Percentiles rank a stretch among this genome's conserved stretches.
These are phyloP conservation scores for Albula glossodonta DNA, from an alignment of 2,113 vertebrate species.

Conservation along the genomic window DNA sequence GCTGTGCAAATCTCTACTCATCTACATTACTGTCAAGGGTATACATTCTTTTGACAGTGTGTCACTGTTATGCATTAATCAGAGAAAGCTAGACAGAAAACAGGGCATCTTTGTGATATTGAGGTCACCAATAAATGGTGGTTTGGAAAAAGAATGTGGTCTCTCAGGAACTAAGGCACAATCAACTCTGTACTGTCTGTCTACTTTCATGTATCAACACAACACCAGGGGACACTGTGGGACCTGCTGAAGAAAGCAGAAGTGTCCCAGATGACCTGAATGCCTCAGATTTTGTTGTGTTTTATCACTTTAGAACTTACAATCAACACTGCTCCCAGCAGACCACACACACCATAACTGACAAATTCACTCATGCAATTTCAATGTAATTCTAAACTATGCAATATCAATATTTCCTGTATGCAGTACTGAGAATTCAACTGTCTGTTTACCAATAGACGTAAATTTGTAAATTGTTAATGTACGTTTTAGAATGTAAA, in stretches of 20 bases:
- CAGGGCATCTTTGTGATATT: not conserved
- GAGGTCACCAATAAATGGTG: not conserved
- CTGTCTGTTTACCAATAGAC: too few relatives aligned
- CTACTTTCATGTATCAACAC: not conserved
- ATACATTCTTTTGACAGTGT: not conserved
- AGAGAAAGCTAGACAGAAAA: not conserved
- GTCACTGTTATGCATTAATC: not conserved
- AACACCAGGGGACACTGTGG: slow-evolving; percentile 11
- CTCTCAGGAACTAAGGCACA: too few relatives aligned
- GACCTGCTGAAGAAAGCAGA: not conserved
- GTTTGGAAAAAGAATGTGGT: not conserved
- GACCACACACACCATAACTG: too few relatives aligned
- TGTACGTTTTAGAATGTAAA: too few relatives aligned
- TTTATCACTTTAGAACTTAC: too few relatives aligned
- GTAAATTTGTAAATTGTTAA: too few relatives aligned
- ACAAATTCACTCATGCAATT: too few relatives aligned
- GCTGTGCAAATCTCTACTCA: not conserved
- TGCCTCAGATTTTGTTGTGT: too few relatives aligned
- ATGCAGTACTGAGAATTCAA: too few relatives aligned
- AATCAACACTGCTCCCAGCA: too few relatives aligned
- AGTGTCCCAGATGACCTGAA: not conserved
- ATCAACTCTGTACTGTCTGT: not conserved
- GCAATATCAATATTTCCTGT: too few relatives aligned
- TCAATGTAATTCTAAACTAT: too few relatives aligned
- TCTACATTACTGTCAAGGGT: not conserved